These are phyloP conservation scores for Champsocephalus gunnari DNA, from an alignment of 2,797 vertebrate genomes.

Conservation along the genomic window DNA sequence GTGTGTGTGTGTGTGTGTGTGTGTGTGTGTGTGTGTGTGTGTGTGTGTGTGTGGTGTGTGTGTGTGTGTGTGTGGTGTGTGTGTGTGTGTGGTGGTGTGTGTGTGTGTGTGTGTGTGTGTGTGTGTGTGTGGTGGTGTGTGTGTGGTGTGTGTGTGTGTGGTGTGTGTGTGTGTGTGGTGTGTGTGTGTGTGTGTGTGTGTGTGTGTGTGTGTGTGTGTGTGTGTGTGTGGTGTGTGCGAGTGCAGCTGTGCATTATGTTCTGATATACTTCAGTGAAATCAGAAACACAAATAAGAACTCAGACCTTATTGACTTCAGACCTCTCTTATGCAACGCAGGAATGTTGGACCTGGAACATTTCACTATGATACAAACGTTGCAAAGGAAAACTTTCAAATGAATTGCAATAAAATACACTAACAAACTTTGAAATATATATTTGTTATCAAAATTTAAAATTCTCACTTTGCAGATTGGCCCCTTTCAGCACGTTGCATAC, in stretches of 20 bases:
- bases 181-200: conserved; percentile 3
- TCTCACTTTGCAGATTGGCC: background rate
- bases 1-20: conserved; percentile 28
- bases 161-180: conserved; percentile 30
- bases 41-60: too few species aligned
- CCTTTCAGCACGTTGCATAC: background rate
- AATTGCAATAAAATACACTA: background rate
- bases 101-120: too few species aligned
- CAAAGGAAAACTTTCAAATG: conserved; percentile 29
- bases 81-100: too few species aligned
- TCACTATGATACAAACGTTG: conserved; percentile 39
- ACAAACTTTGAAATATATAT: background rate
- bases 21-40: background rate
- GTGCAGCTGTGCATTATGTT: too few species aligned
- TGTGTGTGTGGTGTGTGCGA: conserved; percentile 18
- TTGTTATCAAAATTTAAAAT: background rate
- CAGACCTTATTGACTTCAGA: conserved; percentile 62
- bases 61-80: conserved; percentile 5
- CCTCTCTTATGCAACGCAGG: conserved; percentile 71
- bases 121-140: too few species aligned
- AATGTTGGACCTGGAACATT: conserved; percentile 66
- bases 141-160: too few species aligned
- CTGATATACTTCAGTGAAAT: conserved; percentile 67
- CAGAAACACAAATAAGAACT: conserved; percentile 68
- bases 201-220: conserved; percentile 29